Base-by-base conservation (phyloP, 1,140 invertebrate genomes). In the Cardiocondyla obscurior region DNA sequence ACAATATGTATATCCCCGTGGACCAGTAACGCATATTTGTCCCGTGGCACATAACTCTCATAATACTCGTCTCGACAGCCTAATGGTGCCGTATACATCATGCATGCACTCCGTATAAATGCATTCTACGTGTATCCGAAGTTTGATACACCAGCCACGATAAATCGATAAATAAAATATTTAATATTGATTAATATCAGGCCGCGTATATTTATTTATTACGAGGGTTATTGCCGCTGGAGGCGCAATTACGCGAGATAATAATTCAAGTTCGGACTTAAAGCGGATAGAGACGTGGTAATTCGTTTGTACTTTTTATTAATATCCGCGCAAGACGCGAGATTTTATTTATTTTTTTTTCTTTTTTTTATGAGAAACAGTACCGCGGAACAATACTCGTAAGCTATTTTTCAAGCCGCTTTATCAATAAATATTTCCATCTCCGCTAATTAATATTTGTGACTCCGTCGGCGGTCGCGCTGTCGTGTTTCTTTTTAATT, bases 11-110 rank as follows among this genome's bases (percentile, higher is more conserved):
- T 55, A 79, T 79, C 74, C 74, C 74, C 46, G 10, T 12, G 62
- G 74, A 53, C 74, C 49, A 79, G 74, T 79, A 79, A 79, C 62
- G 74, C 46, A 53, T 69, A 79, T 79, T 69, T 79, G 74, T 79
- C 74, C 74, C 62, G 33, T 67, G 74, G 62, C 49, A 49, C 74
- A 42, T 69, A 79, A 79, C 74, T 79, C 74, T 79, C 74, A 55
- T 69, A 79, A 69, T 79, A 79, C 62, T 79, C 25, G 62, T 79
- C 74, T 53, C 74, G 62, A 69, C 74, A 79, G 74, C 62, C 62
- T 79, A 79, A 79, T 79, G 46, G 49, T 14, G 42, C 33, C 55
- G 16, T 19, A 79, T 77, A 67, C 33, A 36, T 22, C 22, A 22
- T 16, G 46, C n/a, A 51, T 46, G 49, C 22, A 42, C 14, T 12